Evolutionary conservation across 1,140 invertebrate genomes (phyloP), one percentile per base, ranked within the genome.

Genomic region (Acromyrmex heyeri): DNA sequence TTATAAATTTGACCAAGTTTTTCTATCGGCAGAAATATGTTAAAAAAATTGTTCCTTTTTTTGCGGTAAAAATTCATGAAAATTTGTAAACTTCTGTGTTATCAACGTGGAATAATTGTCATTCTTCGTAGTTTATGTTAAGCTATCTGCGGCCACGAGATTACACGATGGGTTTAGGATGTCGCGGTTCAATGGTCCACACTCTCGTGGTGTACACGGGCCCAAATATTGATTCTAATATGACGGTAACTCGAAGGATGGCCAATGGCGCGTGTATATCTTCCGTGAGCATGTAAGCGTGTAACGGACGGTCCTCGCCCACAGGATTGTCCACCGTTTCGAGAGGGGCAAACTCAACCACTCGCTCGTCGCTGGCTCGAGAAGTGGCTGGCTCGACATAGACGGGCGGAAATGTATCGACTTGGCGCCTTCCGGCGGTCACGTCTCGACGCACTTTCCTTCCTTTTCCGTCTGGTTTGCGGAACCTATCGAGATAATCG

Each of bases 271-370:
- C 77, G 83, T 67, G 67, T 78, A 76, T 82, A 92, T 93, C 91
- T 88, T 89, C 91, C 87, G 89, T 91, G 92, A 89, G 75, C 89
- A 92, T 90, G 88, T 93, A 90, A 90, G 70, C 92, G 91, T 93
- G 90, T 93, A 93, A 93, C 91, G 90, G 88, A 72, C 88, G 91
- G 92, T 86, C 91, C 90, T 93, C 92, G 91, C 92, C 91, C 92
- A 92, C 88, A 88, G 92, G 81, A 93, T 93, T 93, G 91, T 93
- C 91, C 92, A 88, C 83, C 69, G 83, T 70, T 44, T 65, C 86
- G 88, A 89, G 87, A 89, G 85, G 88, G 88, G 83, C 91, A 79
- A 92, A 91, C 86, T 92, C 78, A 21, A 67, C 48, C 50, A 18
- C 87, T 79, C 85, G 82, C 64, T 27, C n/a, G 55, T 50, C 38